Evolutionary conservation across 2,113 vertebrate species (phyloP), one percentile per base, ranked within the genome.

Genomic region (Onychostoma macrolepis): DNA sequence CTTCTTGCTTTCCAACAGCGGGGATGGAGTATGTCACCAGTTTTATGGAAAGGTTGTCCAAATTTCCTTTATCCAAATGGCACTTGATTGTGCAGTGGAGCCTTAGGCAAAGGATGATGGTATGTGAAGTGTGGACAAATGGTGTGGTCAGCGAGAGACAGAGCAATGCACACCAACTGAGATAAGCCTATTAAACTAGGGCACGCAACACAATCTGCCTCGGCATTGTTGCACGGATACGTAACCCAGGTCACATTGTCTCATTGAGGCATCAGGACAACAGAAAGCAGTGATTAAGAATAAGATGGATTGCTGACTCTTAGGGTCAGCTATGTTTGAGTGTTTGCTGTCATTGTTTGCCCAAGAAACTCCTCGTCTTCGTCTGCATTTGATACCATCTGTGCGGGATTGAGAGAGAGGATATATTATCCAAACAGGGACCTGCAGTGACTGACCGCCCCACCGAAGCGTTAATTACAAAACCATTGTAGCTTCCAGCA

Each of bases 341-440:
- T 95, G 94, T 95, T 95, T 95, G 93, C 93, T 92, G 94, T 95
- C 87, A 83, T 85, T 94, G 93, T 95, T 95, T 94, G 94, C 89
- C 88, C 87, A 93, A 89, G 92, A 93, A 90, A 90, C 84, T 77
- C 92, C 85, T 89, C 36, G 63, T 75, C 81, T 63, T 28, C 41
- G 21, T 63, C 38, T 88, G 53, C 87, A 89, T 92, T 92, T 94
- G 93, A 94, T 93, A 92, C 93, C 94, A 95, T 94, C 93, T 94
- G 94, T 93, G 90, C 90, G 83, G 83, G 86, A 30, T 78, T 80
- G 89, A 94, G 90, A 92, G 93, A 92, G 90, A 74, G 84, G 88
- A 75, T 4, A 86, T 87, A 93, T 93, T 94, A 92, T 95, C 88
- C 77, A 86, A 88, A 92, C 89, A 86, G 87, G 90, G 92, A 94